Evolutionary conservation across 2,113 vertebrate species (phyloP).

Genomic region (Mirza zaza): DNA sequence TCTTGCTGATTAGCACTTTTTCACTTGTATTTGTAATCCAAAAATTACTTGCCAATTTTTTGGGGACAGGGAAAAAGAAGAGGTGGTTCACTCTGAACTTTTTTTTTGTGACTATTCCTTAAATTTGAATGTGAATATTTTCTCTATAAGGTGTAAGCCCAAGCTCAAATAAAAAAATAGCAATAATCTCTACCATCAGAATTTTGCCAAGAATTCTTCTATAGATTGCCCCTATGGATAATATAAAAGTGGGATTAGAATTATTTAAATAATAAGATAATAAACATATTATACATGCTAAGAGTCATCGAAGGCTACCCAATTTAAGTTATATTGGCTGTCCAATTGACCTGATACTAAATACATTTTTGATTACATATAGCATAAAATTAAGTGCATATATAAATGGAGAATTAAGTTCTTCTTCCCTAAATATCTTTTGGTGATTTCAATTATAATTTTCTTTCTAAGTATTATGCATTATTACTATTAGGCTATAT

Average conservation of each 20-base stretch:
- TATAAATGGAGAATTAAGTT: not conserved
- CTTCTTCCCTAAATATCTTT: not conserved
- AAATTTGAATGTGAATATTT: slow-evolving; percentile 17
- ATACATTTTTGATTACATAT: not conserved
- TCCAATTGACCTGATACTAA: not conserved
- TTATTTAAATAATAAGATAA: not conserved
- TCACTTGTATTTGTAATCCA: slow-evolving; percentile 29
- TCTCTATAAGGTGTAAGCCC: not conserved
- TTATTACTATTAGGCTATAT: not conserved
- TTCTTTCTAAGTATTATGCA: not conserved
- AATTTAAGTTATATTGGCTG: not conserved
- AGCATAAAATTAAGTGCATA: not conserved
- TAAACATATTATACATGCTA: not conserved
- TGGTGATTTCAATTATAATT: not conserved
- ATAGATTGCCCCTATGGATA: not conserved
- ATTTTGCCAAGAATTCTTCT: not conserved
- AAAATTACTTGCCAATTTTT: slow-evolving; percentile 37
- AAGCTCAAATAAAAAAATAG: not conserved
- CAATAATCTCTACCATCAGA: not conserved
- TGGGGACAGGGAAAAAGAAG: not conserved
- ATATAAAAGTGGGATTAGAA: not conserved
- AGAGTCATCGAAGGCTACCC: not conserved
- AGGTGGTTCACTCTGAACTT: not conserved
- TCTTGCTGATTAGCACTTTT: slow-evolving; percentile 52
- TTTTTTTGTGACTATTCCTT: not conserved